Percentiles rank a stretch among this genome's conserved stretches.
Evolutionary conservation across 2,113 vertebrate genomes (phyloP).

Genomic region (Misgurnus anguillicaudatus): DNA sequence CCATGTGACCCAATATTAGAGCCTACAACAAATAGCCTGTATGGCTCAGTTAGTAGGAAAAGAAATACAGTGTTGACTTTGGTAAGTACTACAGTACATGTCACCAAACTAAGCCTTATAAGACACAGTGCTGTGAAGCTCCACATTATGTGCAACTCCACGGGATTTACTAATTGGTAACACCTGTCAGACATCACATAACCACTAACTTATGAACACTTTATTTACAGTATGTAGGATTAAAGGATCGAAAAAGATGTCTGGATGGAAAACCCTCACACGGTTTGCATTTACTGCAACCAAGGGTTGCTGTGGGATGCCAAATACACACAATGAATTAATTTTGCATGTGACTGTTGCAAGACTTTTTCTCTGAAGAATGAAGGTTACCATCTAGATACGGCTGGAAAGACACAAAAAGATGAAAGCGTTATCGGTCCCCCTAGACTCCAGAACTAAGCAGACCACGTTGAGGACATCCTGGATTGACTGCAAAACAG

Average conservation of each 20-base stretch:
- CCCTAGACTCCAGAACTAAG: slow-evolving; percentile 2
- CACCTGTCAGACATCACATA: not conserved
- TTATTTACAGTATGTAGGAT: not conserved
- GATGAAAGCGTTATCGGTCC: not conserved
- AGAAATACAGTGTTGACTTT: not conserved
- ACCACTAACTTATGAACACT: not conserved
- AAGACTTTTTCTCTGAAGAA: not conserved
- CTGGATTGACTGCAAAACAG: slow-evolving; percentile 12
- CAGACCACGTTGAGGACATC: not conserved
- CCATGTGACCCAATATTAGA: not conserved
- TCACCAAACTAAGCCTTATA: not conserved
- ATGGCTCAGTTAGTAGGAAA: not conserved
- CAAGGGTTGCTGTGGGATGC: not conserved
- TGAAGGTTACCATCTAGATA: not conserved
- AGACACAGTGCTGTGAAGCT: too few species aligned
- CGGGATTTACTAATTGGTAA: too few species aligned
- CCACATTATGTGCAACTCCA: too few species aligned
- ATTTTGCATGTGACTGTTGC: not conserved
- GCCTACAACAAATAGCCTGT: not conserved
- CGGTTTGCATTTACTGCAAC: too few species aligned
- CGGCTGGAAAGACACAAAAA: not conserved
- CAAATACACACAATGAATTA: not conserved
- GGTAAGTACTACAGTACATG: not conserved
- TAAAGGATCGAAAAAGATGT: not conserved
- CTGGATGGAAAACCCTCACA: not conserved